A percentile compares a stretch with the other conserved stretches of the same genome.
phyloP scores from a whole-genome alignment of 30 jellyfish, hydroid and myxozoan genomes.

The Rhopilema esculentum region DNA sequence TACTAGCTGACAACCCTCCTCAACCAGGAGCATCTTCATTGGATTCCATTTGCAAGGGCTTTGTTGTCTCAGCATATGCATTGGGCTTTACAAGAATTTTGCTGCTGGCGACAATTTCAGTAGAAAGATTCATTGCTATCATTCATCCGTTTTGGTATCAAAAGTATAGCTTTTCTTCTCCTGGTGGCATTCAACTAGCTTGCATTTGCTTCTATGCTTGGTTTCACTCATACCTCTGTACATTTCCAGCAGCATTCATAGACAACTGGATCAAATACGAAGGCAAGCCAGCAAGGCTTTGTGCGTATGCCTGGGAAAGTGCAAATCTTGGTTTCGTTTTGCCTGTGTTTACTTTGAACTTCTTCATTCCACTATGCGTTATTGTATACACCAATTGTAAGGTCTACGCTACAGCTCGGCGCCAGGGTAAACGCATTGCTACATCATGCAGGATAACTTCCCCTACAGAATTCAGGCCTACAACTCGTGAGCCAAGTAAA shows the following conservation, averaged over 20 bases:
- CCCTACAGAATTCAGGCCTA: not conserved
- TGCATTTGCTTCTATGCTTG: conserved; percentile 31
- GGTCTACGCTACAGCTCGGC: conserved; percentile 30
- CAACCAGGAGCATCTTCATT: conserved; percentile 10
- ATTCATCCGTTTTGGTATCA: conserved; percentile 40
- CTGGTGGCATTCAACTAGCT: not conserved
- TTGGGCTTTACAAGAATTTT: conserved; percentile 56
- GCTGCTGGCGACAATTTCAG: conserved; percentile 34
- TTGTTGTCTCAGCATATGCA: conserved; percentile 29
- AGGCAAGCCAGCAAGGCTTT: conserved; percentile 27
- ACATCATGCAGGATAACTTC: conserved; percentile 10
- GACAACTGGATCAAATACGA: conserved; percentile 28
- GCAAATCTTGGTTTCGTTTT: conserved; percentile 32
- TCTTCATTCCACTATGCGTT: conserved; percentile 10
- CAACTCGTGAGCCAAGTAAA: not conserved
- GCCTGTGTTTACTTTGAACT: conserved; percentile 24
- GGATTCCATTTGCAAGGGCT: conserved; percentile 31
- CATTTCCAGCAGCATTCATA: conserved; percentile 49
- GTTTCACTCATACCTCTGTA: conserved; percentile 28
- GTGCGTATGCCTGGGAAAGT: conserved; percentile 50
- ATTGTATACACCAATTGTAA: conserved; percentile 45
- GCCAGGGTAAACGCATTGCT: conserved; percentile 38
- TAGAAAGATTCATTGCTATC: conserved; percentile 53
- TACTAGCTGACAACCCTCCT: conserved; percentile 21
- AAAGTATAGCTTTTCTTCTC: not conserved